A percentile compares a stretch with the other conserved stretches of the same genome.
Conservation (phyloP, 2,797 vertebrate species). For the Molossus molossus region DNA sequence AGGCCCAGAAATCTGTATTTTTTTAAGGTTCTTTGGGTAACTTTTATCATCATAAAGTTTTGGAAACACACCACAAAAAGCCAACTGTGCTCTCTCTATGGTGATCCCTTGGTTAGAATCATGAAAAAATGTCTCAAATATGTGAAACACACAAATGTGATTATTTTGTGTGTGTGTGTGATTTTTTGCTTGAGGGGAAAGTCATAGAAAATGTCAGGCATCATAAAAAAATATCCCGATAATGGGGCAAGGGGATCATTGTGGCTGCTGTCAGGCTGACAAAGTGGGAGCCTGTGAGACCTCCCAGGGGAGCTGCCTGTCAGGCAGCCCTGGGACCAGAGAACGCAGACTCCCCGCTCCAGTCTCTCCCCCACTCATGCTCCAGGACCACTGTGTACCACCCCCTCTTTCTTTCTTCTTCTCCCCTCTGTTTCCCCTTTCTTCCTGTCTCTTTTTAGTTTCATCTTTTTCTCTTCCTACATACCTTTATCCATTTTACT, state of each 20-base stretch:
- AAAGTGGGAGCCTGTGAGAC: background rate
- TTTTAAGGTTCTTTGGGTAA: background rate
- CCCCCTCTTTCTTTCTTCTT: background rate
- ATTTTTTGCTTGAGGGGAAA: slow-evolving; percentile 37
- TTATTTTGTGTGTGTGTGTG: background rate
- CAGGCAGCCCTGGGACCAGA: background rate
- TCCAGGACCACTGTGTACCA: rapidly evolving
- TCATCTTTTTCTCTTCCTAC: background rate
- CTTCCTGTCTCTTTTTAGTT: background rate
- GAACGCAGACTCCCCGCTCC: background rate
- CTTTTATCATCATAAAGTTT: background rate
- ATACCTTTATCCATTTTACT: background rate
- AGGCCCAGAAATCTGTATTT: background rate
- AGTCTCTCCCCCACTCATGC: background rate
- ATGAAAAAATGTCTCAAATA: background rate
- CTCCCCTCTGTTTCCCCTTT: background rate
- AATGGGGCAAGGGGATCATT: background rate
- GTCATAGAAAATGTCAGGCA: background rate
- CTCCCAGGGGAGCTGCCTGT: background rate
- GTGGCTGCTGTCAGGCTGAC: background rate
- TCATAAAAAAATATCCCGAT: background rate
- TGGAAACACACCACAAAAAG: background rate
- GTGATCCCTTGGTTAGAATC: background rate
- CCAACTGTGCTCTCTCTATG: background rate
- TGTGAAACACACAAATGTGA: background rate